These are phyloP conservation scores for Odontomachus brunneus DNA, from an alignment of 1,140 invertebrate genomes.

Conservation along the genomic window DNA sequence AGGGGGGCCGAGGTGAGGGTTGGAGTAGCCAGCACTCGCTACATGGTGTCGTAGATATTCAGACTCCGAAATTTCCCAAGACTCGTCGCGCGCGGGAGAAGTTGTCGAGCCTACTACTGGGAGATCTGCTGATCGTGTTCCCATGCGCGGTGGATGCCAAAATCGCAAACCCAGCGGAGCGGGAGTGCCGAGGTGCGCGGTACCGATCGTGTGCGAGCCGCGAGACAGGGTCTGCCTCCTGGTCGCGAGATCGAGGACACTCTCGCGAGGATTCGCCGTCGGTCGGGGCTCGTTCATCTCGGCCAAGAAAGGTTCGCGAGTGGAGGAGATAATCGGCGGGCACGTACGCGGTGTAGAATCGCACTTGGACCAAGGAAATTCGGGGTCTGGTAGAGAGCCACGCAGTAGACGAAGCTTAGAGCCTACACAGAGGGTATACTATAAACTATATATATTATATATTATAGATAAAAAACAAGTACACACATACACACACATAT, in stretches of 20 bases:
- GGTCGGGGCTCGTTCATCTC: background rate
- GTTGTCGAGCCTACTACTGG: background rate
- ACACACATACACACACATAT: background rate
- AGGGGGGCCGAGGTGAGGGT: conserved; percentile 83
- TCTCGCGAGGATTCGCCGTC: background rate
- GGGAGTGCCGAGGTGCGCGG: too few relatives aligned
- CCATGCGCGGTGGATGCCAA: conserved; percentile 13
- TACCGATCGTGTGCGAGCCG: too few relatives aligned
- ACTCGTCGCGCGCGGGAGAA: conserved; percentile 50
- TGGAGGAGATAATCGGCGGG: conserved; percentile 4
- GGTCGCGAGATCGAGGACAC: too few relatives aligned
- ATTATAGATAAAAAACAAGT: background rate
- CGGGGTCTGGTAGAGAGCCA: conserved; percentile 76
- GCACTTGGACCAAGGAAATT: conserved; percentile 70
- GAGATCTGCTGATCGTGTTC: conserved; percentile 10
- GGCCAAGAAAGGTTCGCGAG: background rate
- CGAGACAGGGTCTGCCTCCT: too few relatives aligned
- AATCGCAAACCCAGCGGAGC: too few relatives aligned
- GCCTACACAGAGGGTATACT: conserved; percentile 65
- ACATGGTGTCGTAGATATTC: conserved; percentile 79
- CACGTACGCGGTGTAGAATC: conserved; percentile 15
- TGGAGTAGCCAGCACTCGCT: conserved; percentile 83
- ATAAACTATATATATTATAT: conserved; percentile 32
- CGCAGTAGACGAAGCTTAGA: conserved; percentile 77
- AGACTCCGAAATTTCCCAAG: conserved; percentile 73